Percentiles rank a stretch among this genome's conserved stretches.
Evolutionary conservation across 2,797 vertebrate genomes (phyloP).

Genomic region (Aphelocoma californica): DNA sequence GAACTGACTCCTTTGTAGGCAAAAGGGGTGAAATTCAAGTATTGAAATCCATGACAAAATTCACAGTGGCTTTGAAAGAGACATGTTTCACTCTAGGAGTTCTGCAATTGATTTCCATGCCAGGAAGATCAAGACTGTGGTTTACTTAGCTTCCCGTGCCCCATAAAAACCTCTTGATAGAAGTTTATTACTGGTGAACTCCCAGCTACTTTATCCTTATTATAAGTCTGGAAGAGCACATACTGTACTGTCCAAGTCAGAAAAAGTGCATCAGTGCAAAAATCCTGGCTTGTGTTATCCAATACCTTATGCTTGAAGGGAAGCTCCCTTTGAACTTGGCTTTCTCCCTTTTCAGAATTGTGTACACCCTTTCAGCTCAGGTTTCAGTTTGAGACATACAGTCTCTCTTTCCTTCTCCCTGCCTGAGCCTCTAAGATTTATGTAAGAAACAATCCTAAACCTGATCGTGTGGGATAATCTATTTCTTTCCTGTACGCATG

Average conservation of each 20-base stretch:
- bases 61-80: neutral
- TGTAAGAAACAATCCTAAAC: neutral
- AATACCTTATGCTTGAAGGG: neutral
- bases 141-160: neutral
- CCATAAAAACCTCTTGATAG: neutral
- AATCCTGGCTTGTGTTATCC: neutral
- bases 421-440: neutral
- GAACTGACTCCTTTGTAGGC: neutral
- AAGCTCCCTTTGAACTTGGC: neutral
- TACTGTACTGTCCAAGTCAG: neutral
- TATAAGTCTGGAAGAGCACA: neutral
- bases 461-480: neutral
- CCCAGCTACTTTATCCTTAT: neutral
- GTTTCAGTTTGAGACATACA: neutral
- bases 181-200: neutral
- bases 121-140: neutral
- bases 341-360: neutral
- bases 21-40: neutral
- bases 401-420: neutral
- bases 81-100: neutral
- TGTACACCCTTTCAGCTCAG: neutral
- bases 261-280: neutral
- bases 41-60: conserved; percentile 15
- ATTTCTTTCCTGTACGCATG: neutral
- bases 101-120: conserved; percentile 6